Conservation (phyloP, 2,113 vertebrate species). For the Pelobates fuscus region DNA sequence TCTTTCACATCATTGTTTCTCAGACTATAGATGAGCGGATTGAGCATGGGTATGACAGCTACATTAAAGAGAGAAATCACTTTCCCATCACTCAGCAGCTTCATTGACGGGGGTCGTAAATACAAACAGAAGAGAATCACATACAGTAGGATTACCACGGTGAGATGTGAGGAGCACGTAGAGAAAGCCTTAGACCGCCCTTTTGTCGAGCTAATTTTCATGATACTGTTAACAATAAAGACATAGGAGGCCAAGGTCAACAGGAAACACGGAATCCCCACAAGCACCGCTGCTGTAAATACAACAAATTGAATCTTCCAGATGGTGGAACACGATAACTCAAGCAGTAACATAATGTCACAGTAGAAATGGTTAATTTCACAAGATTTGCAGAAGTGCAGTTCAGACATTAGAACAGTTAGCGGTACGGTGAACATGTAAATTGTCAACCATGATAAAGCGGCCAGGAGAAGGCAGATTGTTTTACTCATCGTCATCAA, state of each 20-base stretch:
- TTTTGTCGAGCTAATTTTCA: neutral
- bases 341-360: slow-evolving; percentile 13
- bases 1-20: slow-evolving; percentile 57
- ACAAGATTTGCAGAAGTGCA: slow-evolving; percentile 13
- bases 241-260: slow-evolving; percentile 18
- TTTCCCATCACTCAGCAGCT: slow-evolving; percentile 47
- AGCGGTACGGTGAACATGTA: neutral
- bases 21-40: slow-evolving; percentile 55
- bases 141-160: slow-evolving; percentile 29
- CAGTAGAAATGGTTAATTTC: slow-evolving; percentile 40
- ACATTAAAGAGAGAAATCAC: slow-evolving; percentile 54
- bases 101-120: slow-evolving; percentile 2
- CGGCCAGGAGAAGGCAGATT: neutral
- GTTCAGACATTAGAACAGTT: neutral
- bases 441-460: neutral
- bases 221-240: slow-evolving; percentile 21
- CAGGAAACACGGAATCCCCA: slow-evolving; percentile 23
- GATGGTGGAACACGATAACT: slow-evolving; percentile 22
- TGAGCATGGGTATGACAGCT: slow-evolving; percentile 54
- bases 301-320: neutral
- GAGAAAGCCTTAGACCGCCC: slow-evolving; percentile 34
- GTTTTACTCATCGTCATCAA: slow-evolving; percentile 3
- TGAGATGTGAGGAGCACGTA: slow-evolving; percentile 42
- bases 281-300: slow-evolving; percentile 9
- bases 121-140: slow-evolving; percentile 35